Evolutionary conservation across 2,888 invertebrate genomes (phyloP), one percentile per base, ranked within the genome.

Genomic region (Troides aeacus): DNA sequence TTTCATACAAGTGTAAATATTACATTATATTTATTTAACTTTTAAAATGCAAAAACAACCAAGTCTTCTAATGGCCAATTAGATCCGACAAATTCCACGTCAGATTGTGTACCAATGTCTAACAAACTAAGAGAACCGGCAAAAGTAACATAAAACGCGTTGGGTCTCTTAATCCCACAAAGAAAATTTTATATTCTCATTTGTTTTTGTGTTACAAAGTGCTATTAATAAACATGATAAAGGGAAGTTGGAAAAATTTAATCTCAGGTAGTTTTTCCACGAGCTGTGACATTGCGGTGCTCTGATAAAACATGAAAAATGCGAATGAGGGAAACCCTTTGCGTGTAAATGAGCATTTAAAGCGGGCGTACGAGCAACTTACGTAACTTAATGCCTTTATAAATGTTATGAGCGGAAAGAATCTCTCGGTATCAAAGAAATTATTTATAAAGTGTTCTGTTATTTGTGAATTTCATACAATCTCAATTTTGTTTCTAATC

Each of bases 291-390:
- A 63, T 60, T 62, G 70, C 70, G 63, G 63, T 17, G 66, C 56
- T 59, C 70, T 70, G 70, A 70, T 70, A 70, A 70, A 70, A 70
- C 66, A 66, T 70, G 70, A 70, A 70, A 70, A 66, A 70, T 70
- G 70, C 70, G 70, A 53, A 66, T 42, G 63, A 70, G 63, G 70
- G 66, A 70, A 66, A 66, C 66, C 70, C 70, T 62, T 70, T 66
- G 70, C 70, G 70, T 70, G 70, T 70, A 70, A 70, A 70, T 70
- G 70, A 70, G 66, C 70, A 66, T 70, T 70, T 70, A 70, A 70
- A 66, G 66, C 63, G 63, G 59, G 66, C 66, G 60, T 66, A 66
- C 70, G 66, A 70, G 66, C 63, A 59, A 64, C 70, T 70, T 70
- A 70, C 63, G 66, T 70, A 70, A 70, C 70, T 64, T 66, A 70